Percentiles rank a stretch among this genome's conserved stretches.
Conservation (phyloP, 2,888 invertebrate genomes). For the Monochamus alternatus region DNA sequence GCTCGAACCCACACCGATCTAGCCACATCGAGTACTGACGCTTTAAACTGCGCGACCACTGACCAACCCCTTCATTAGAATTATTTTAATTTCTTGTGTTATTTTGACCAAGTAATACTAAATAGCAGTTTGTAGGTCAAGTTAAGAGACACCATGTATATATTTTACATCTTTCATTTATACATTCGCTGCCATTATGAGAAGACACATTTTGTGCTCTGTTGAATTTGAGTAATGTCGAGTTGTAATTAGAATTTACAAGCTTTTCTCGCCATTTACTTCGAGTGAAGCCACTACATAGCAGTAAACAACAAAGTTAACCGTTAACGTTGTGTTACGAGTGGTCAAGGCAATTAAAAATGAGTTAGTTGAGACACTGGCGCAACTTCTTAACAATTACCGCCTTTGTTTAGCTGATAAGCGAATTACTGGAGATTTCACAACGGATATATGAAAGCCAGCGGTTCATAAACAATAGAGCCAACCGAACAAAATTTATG, state of each 20-base stretch:
- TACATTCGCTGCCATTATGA: not conserved
- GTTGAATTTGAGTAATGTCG: not conserved
- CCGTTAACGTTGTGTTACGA: constrained; percentile 15
- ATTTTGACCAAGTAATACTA: too few species aligned
- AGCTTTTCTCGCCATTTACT: not conserved
- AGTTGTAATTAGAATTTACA: not conserved
- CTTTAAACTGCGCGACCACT: too few species aligned
- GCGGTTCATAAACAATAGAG: constrained; percentile 10
- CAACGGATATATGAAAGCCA: constrained; percentile 9
- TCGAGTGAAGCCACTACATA: not conserved
- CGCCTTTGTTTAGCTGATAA: constrained; percentile 32
- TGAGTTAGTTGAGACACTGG: constrained; percentile 25
- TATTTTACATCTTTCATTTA: too few species aligned
- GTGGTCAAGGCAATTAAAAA: constrained; percentile 27
- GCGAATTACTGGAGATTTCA: constrained; percentile 11
- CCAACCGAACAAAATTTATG: constrained; percentile 15
- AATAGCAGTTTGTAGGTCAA: not conserved
- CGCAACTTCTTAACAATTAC: constrained; percentile 35
- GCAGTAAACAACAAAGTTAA: constrained; percentile 21
- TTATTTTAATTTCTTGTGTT: too few species aligned
- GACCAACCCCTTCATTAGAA: too few species aligned
- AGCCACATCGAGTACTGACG: too few species aligned
- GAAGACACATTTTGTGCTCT: not conserved
- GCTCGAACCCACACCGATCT: too few species aligned
- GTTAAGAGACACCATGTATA: too few species aligned